Percentiles rank a stretch among this genome's conserved stretches.
Evolutionary conservation across 2,888 invertebrate genomes (phyloP).

Genomic region (Drosophila vallismaia): DNA sequence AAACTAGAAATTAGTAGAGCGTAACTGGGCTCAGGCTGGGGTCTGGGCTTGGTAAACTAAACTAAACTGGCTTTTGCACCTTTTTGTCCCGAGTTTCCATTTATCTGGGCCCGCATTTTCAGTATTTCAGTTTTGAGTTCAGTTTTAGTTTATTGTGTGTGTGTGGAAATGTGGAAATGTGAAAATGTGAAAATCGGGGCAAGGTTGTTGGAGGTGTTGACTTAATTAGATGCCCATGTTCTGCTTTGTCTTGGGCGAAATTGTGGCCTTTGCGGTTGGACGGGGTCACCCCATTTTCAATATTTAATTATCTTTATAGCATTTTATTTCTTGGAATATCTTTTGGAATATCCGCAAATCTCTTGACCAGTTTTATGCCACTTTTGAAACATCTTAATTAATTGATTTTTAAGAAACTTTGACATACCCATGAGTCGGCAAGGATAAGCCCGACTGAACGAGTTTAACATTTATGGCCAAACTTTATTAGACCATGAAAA

Average conservation of each 20-base stretch:
- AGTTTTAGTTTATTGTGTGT: conserved; percentile 15
- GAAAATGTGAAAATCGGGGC: conserved; percentile 25
- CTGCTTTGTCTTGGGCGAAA: conserved; percentile 25
- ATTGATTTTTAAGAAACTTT: conserved; percentile 35
- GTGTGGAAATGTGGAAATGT: neutral
- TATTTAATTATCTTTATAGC: conserved; percentile 19
- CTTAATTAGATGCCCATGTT: conserved; percentile 56
- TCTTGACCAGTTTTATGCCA: neutral
- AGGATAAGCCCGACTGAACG: conserved; percentile 19
- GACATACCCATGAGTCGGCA: conserved; percentile 9
- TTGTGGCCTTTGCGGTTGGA: conserved; percentile 2
- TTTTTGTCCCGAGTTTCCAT: conserved; percentile 40
- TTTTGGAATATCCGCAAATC: neutral
- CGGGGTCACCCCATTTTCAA: conserved; percentile 13
- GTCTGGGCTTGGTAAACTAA: neutral
- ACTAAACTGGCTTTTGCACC: conserved; percentile 41
- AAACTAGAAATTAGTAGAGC: conserved; percentile 76
- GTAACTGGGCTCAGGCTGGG: conserved; percentile 55
- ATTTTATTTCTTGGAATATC: neutral
- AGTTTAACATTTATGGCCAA: conserved; percentile 32
- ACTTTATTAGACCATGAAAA: conserved; percentile 36
- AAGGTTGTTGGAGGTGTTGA: conserved; percentile 58
- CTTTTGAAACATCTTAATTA: conserved; percentile 19
- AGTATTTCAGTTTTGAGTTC: conserved; percentile 1
- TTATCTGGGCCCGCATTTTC: conserved; percentile 35